A percentile compares a stretch with the other conserved stretches of the same genome.
These are phyloP conservation scores for Neosilurus hyrtlii DNA, from an alignment of 2,797 vertebrate genomes.

Conservation along the genomic window DNA sequence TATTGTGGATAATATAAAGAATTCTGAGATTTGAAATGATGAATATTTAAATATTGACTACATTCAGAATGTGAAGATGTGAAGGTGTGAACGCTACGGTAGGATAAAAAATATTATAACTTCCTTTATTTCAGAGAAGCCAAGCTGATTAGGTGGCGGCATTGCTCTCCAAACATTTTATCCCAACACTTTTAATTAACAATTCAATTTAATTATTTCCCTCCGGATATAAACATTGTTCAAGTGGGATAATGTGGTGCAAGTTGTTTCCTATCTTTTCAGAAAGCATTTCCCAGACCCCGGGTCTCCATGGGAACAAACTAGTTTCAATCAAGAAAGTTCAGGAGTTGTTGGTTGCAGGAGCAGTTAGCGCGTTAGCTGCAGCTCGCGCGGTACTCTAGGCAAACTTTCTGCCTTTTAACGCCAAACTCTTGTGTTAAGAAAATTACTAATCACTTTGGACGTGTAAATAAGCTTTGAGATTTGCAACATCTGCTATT, in stretches of 20 bases:
- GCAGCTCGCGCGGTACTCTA: neutral
- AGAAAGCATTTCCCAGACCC: conserved; percentile 16
- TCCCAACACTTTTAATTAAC: conserved; percentile 46
- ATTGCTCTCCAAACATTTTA: conserved; percentile 26
- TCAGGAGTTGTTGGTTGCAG: conserved; percentile 2
- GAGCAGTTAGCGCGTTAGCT: conserved; percentile 12
- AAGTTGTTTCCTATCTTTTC: conserved; percentile 17
- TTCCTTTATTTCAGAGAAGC: conserved; percentile 15
- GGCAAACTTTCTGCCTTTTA: conserved; percentile 10
- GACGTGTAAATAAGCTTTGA: conserved; percentile 52
- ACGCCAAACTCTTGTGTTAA: conserved; percentile 24
- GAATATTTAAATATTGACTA: neutral
- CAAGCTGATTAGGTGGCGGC: conserved; percentile 32
- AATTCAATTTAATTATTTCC: conserved; percentile 50
- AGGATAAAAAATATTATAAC: neutral
- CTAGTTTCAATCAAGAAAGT: conserved; percentile 37
- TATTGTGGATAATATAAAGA: conserved; percentile 1
- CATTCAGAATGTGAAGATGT: neutral
- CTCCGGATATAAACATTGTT: conserved; percentile 38
- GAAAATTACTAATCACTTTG: conserved; percentile 48
- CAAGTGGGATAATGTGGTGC: conserved; percentile 20
- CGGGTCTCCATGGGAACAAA: conserved; percentile 32
- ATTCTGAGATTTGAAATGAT: neutral
- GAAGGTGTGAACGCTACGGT: conserved; percentile 1
- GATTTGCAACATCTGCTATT: conserved; percentile 53